These are phyloP conservation scores for Drosophila colorata DNA, from an alignment of 2,888 invertebrate species.

Conservation along the genomic window DNA sequence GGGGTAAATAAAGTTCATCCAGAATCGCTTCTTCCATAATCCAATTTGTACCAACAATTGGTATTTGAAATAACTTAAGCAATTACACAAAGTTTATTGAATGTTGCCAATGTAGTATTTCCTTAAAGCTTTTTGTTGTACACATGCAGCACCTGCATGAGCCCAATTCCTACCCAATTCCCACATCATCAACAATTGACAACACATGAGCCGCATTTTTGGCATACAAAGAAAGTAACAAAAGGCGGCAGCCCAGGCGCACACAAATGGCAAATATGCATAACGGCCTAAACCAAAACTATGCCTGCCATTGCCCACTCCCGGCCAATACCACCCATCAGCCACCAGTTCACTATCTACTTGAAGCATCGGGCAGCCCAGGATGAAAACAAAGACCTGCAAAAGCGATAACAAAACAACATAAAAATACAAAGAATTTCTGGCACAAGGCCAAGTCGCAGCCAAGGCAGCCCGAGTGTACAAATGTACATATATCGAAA, in stretches of 20 bases:
- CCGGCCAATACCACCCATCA: neutral
- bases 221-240: slow-evolving; percentile 47
- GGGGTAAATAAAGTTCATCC: neutral
- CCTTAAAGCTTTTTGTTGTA: slow-evolving; percentile 29
- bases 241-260: slow-evolving; percentile 21
- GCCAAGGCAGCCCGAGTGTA: slow-evolving; percentile 30
- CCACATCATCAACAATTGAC: slow-evolving; percentile 79
- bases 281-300: slow-evolving; percentile 65
- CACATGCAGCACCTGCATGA: slow-evolving; percentile 26
- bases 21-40: slow-evolving; percentile 3
- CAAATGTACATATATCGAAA: slow-evolving; percentile 57
- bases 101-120: neutral
- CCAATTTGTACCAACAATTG: slow-evolving; percentile 1
- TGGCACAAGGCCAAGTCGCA: slow-evolving; percentile 74
- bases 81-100: slow-evolving; percentile 21
- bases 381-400: slow-evolving; percentile 57
- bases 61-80: neutral
- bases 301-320: slow-evolving; percentile 33
- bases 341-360: slow-evolving; percentile 24
- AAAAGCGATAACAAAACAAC: slow-evolving; percentile 56
- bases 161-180: slow-evolving; percentile 62
- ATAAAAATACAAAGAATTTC: slow-evolving; percentile 54
- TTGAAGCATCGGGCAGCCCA: slow-evolving; percentile 34
- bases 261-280: slow-evolving; percentile 68
- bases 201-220: slow-evolving; percentile 72